phyloP scores from a whole-genome alignment of 2,888 invertebrate genomes.

The Aspidiotus destructor region DNA sequence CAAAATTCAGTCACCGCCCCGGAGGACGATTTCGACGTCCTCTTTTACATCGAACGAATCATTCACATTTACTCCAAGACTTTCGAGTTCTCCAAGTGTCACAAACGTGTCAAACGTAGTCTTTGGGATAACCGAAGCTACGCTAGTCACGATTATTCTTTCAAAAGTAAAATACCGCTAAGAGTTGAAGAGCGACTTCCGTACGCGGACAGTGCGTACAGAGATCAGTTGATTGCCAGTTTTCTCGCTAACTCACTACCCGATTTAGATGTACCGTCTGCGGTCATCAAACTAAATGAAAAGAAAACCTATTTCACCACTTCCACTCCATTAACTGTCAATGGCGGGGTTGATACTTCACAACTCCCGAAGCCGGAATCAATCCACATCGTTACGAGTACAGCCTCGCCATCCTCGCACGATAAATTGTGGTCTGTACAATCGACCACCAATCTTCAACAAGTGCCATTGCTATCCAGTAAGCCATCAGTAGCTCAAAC shows the following conservation, averaged over 20 bases:
- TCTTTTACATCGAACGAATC: neutral
- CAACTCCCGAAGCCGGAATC: constrained; percentile 8
- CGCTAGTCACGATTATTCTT: neutral
- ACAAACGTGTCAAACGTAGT: constrained; percentile 5
- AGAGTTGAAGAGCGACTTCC: neutral
- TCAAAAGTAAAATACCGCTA: neutral
- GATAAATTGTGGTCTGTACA: constrained; percentile 9
- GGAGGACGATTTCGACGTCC: neutral
- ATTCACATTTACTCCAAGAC: neutral
- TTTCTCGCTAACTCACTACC: constrained; percentile 28
- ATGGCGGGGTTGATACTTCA: constrained; percentile 5
- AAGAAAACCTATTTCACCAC: constrained; percentile 8
- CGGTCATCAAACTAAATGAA: neutral
- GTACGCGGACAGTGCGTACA: constrained; percentile 16
- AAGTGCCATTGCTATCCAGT: constrained; percentile 16
- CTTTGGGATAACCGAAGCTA: neutral
- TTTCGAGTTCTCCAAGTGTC: neutral
- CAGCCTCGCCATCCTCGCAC: constrained; percentile 5
- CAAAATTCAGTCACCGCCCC: constrained; percentile 1
- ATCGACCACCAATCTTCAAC: constrained; percentile 14
- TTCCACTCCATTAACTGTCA: neutral
- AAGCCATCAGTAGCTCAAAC: constrained; percentile 20
- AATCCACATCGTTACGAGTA: constrained; percentile 3
- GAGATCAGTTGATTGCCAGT: constrained; percentile 17
- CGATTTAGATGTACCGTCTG: constrained; percentile 19